Evolutionary conservation across 2,888 invertebrate genomes (phyloP).

Genomic region (Dynastes maya): DNA sequence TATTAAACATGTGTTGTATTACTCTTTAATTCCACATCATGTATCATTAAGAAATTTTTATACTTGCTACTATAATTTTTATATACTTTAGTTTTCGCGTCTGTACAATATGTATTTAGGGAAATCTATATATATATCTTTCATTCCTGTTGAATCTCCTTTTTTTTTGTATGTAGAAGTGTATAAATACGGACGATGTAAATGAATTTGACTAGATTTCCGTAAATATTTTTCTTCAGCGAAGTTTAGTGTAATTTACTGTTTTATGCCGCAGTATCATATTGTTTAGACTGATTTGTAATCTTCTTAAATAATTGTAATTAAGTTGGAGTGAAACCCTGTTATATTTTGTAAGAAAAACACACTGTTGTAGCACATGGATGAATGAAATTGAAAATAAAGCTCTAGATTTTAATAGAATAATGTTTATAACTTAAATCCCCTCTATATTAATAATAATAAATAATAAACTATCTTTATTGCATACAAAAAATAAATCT

Average conservation of each 20-base stretch:
- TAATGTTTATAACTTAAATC: constrained; percentile 19
- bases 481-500: no score
- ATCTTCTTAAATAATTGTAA: constrained; percentile 54
- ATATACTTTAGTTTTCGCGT: constrained; percentile 29
- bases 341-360: constrained; percentile 66
- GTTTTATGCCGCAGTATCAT: constrained; percentile 43
- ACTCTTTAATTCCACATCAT: constrained; percentile 7
- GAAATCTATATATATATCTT: constrained; percentile 34
- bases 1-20: constrained; percentile 24
- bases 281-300: constrained; percentile 49
- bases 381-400: constrained; percentile 65
- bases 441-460: not conserved
- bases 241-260: constrained; percentile 29
- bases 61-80: constrained; percentile 32
- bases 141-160: constrained; percentile 44
- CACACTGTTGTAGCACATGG: constrained; percentile 69
- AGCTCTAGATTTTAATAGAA: constrained; percentile 64
- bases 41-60: constrained; percentile 34
- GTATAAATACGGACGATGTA: constrained; percentile 39
- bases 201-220: constrained; percentile 37
- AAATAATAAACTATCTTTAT: not conserved
- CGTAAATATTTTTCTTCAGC: constrained; percentile 36
- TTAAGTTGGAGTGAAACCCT: constrained; percentile 62
- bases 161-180: constrained; percentile 48
- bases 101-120: constrained; percentile 36